These are phyloP conservation scores for Gonocerus acuteangulatus DNA, from an alignment of 2,888 invertebrate genomes.

Conservation along the genomic window DNA sequence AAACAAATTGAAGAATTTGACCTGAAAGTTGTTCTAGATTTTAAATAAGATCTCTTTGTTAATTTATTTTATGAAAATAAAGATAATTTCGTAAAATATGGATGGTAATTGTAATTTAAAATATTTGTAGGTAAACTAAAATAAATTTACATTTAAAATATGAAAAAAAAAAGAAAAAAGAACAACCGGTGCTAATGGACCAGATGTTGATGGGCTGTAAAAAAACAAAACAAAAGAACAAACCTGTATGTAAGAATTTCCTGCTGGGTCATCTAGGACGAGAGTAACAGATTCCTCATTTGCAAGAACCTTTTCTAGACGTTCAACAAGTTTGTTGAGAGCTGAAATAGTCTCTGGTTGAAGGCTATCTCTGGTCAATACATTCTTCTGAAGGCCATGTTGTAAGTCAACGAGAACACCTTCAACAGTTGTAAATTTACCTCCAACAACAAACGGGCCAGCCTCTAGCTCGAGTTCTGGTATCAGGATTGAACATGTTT, in stretches of 20 bases:
- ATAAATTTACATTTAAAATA: no score
- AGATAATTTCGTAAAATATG: no score
- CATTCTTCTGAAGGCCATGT: constrained; percentile 50
- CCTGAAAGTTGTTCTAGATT: no score
- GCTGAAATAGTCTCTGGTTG: constrained; percentile 53
- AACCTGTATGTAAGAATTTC: constrained; percentile 88
- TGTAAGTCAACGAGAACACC: constrained; percentile 72
- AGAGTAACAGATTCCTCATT: constrained; percentile 61
- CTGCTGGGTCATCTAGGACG: constrained; percentile 90
- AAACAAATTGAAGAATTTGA: no score
- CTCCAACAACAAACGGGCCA: constrained; percentile 76
- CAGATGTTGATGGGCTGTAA: no score
- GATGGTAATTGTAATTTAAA: no score
- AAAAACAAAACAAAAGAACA: no score
- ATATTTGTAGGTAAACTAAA: no score
- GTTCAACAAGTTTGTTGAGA: constrained; percentile 49
- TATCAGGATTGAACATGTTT: constrained; percentile 67
- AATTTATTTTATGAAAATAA: no score
- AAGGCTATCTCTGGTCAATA: constrained; percentile 58
- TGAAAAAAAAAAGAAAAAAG: no score
- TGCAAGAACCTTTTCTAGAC: constrained; percentile 47
- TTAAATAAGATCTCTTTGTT: no score
- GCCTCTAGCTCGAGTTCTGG: constrained; percentile 86
- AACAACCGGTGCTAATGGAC: no score
- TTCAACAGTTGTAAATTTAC: constrained; percentile 92